Base-by-base conservation (phyloP, 2,797 vertebrate genomes). In the Clarias fuscus region DNA sequence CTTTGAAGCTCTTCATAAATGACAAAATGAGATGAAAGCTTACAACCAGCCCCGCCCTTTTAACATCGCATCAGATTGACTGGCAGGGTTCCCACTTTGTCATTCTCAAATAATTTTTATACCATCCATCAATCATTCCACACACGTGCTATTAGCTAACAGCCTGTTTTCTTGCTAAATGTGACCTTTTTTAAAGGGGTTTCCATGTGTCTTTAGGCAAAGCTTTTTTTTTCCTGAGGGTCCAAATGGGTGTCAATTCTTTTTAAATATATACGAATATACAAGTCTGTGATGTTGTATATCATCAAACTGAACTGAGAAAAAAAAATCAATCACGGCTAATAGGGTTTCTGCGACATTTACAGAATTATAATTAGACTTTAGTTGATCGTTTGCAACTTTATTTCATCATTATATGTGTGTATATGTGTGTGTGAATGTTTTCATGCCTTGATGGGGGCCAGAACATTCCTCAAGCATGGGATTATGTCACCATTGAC, bases 101-200 rank as follows among this genome's bases (percentile, higher is more conserved):
- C n/a, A 43, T 68, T 86, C 30, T 40, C 40, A 83, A 86, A 83
- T 83, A n/a, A 56, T 75, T 78, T 40, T 56, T 77, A 61, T 83
- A 78, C 8, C 5, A 78, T 82, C 61, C 48, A 80, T 88, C 67
- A 68, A 79, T 87, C 62, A n/a, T 64, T 30, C 64, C 67, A 22
- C n/a, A 53, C 78, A 85, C 56, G 15, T 76, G 62, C 82, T 64
- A 53, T 73, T 18, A 77, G 84, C 22, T 33, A 72, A 75, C 70
- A 85, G 72, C 79, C 48, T 83, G 76, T 83, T 83, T 37, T 37
- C 37, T 37, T 56, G 87, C 84, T 73, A 83, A 83, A 67, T 27
- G 4, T 40, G 70, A 10, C 40, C 67, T 77, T 70, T 33, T 85
- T 82, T 22, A 85, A 88, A 88, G 79, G 62, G 84, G 65, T 11